Base-by-base conservation (phyloP, 2,113 vertebrate genomes). In the Chinchilla lanigera region DNA sequence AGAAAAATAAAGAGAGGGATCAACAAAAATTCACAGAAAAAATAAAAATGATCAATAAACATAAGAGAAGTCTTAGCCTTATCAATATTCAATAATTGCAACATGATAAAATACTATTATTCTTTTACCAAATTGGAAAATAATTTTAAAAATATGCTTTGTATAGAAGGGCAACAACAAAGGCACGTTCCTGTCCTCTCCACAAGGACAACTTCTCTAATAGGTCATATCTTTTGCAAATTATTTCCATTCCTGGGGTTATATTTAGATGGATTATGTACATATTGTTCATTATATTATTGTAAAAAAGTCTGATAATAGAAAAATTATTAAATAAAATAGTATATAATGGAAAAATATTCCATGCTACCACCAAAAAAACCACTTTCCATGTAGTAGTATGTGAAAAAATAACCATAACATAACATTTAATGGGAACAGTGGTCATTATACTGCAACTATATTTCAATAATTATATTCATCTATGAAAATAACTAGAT, bases 291-390 rank as follows among this genome's bases (percentile, higher is more conserved):
- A 80, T 84, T 26, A 69, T n/a, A 56, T 56, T 67, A 71, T 60
- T 82, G 35, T 73, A 44, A 26, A 87, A 92, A 61, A 44, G 9
- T 63, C 38, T 65, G 69, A 50, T 35, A 82, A 28, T 38, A 73
- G 44, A n/a, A 90, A 90, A 95, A 71, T 78, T 38, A 56, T 94
- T 86, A 65, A 89, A 35, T 77, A 83, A 95, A 95, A 80, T 14
- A 65, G 7, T 63, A 38, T 38, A 71, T 22, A 83, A 33, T 41
- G 17, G 12, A 86, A 95, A 50, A 94, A n/a, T 75, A 90, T 24
- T 38, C 22, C 47, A 75, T 35, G 14, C 44, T 67, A 10, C 30
- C 28, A 41, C 54, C 24, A 13, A 71, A 92, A 90, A 89, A 61
- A 61, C 5, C 2, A 4, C 56, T 89, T 86, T 38, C 60, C 28